Evolutionary conservation across 2,113 vertebrate species (phyloP).

Genomic region (Callocephalon fimbriatum): DNA sequence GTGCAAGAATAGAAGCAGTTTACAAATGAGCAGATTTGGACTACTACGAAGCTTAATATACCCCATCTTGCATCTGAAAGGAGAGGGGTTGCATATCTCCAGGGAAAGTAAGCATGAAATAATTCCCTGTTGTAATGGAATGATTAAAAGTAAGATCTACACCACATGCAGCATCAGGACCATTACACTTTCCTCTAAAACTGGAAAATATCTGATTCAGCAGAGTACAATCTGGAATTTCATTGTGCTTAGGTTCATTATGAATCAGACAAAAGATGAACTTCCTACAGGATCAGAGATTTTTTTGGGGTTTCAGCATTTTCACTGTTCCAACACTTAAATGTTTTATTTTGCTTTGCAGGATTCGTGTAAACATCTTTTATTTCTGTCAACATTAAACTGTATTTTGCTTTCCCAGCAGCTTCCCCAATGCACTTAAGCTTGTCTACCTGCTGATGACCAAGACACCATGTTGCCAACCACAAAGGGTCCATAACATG

Average conservation of each 20-base stretch:
- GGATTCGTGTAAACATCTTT: not conserved
- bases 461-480: not conserved
- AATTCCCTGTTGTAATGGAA: not conserved
- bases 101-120: not conserved
- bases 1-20: no score
- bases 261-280: not conserved
- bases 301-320: not conserved
- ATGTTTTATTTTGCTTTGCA: not conserved
- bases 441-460: not conserved
- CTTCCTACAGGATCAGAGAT: not conserved
- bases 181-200: not conserved
- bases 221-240: not conserved
- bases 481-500: no score
- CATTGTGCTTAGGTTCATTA: not conserved
- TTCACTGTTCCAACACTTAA: not conserved
- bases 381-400: not conserved
- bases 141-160: not conserved
- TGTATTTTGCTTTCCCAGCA: not conserved
- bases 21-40: no score
- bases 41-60: not conserved
- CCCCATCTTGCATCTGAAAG: not conserved
- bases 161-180: not conserved
- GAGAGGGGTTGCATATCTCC: not conserved
- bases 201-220: not conserved
- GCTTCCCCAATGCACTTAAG: not conserved